Base-by-base conservation (phyloP, 2,888 invertebrate species). In the Pachymerium ferrugineum region DNA sequence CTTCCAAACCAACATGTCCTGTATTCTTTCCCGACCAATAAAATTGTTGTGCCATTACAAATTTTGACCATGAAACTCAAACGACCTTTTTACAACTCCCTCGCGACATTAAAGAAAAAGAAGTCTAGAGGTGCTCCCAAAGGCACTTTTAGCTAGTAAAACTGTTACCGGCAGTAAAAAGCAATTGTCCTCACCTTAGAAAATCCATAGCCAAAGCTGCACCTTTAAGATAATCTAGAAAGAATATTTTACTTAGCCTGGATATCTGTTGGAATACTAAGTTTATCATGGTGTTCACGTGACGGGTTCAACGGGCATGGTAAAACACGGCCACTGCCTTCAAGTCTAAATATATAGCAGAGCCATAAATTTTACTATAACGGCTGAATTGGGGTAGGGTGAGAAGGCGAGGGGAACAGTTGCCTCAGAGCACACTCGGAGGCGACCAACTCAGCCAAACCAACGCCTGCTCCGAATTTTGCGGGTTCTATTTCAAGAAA, bases 401-500 rank as follows among this genome's bases (percentile, higher is more conserved):
- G 28, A 62, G 62, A 62, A n/a, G n/a, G 62, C 62, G 62, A 62
- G 62, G 62, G 62, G 62, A 22, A 22, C 62, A 62, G 62, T 28
- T 62, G 62, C 62, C n/a, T 62, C 62, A 62, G 62, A 62, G 62
- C 62, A 8, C 62, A 62, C 62, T 62, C 62, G 62, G 62, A 62
- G 62, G 25, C 54, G 73, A 47, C 22, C 74, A n/a, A 31, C 25
- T 62, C 14, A 19, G 72, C n/a, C 47, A 35, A 71, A 74, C 72
- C 72, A 73, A 72, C 62, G 31, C 72, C 54, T 72, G 71, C 72
- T 31, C 54, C 33, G n/a, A 74, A 74, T 74, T 33, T 54, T 62
- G 74, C 72, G 25, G 70, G 16, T 25, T 38, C 28, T 70, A 14
- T 25, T 14, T 14, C 25, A 22, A 5, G 28, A 54, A 54, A 54